A percentile compares a stretch with the other conserved stretches of the same genome.
Evolutionary conservation across 2,797 vertebrate genomes (phyloP).

Genomic region (Spea hammondii): DNA sequence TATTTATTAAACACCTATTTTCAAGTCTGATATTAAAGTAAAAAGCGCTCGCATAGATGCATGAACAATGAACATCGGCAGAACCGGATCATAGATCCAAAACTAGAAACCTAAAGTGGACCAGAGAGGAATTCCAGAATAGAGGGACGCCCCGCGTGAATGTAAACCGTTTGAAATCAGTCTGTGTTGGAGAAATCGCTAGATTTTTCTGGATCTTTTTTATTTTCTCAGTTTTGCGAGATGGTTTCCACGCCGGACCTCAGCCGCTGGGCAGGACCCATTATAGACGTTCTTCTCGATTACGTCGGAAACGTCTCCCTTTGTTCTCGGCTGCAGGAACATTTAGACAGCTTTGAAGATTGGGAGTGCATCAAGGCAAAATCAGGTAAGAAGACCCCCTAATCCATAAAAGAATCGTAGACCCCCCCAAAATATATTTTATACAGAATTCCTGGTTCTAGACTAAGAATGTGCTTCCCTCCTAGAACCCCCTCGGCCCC

Average conservation of each 20-base stretch:
- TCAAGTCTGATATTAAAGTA: too few relatives aligned
- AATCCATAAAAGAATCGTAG: too few relatives aligned
- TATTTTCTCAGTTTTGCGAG: conserved; percentile 83
- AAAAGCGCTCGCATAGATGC: too few relatives aligned
- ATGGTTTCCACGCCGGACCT: conserved; percentile 82
- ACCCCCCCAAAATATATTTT: too few relatives aligned
- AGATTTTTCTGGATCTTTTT: not conserved
- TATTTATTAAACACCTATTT: too few relatives aligned
- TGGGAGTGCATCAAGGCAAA: conserved; percentile 87
- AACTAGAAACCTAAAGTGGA: too few relatives aligned
- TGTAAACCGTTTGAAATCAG: too few relatives aligned
- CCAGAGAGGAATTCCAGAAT: too few relatives aligned
- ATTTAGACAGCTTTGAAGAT: conserved; percentile 86
- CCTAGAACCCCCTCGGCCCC: conserved; percentile 80
- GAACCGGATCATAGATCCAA: too few relatives aligned
- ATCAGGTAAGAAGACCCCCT: conserved; percentile 82
- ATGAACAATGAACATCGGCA: too few relatives aligned
- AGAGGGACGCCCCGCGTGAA: too few relatives aligned
- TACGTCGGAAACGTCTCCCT: conserved; percentile 89
- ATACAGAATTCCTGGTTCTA: not conserved
- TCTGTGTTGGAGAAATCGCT: too few relatives aligned
- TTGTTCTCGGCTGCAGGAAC: conserved; percentile 84
- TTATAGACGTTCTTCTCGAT: conserved; percentile 89
- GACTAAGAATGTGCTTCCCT: conserved; percentile 36
- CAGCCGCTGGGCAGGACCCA: conserved; percentile 87